Evolutionary conservation across 2,797 vertebrate genomes (phyloP).

Genomic region (Halcyon leucocephala): DNA sequence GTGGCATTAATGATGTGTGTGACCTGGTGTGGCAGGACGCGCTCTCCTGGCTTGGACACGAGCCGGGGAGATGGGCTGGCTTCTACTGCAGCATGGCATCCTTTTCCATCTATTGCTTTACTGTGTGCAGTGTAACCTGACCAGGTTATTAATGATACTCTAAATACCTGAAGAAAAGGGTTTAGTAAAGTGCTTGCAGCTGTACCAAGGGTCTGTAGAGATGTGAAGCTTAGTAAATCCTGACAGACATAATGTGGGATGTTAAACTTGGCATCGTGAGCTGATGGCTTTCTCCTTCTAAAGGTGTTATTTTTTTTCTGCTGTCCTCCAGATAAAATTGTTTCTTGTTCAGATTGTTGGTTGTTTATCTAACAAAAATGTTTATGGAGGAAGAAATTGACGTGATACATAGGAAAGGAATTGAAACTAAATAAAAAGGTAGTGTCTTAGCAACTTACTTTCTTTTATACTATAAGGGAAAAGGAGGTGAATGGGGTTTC

Average conservation of each 20-base stretch:
- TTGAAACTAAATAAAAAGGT: neutral
- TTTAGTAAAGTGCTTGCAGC: neutral
- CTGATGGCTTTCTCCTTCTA: neutral
- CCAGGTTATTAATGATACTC: neutral
- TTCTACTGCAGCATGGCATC: neutral
- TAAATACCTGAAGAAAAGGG: neutral
- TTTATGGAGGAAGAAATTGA: neutral
- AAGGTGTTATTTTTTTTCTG: neutral
- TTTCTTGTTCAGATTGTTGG: neutral
- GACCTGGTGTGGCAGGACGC: neutral
- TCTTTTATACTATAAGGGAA: too few species aligned
- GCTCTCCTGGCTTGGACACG: neutral
- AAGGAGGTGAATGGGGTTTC: too few species aligned
- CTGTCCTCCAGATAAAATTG: neutral
- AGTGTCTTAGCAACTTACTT: too few species aligned
- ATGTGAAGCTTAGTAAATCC: neutral
- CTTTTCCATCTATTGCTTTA: neutral
- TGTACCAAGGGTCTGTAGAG: neutral
- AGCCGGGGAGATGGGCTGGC: neutral
- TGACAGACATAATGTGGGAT: rapidly evolving
- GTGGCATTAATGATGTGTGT: neutral
- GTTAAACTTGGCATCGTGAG: neutral
- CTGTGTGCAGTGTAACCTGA: neutral
- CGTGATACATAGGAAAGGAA: neutral
- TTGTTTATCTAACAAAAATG: neutral